These are phyloP conservation scores for Chesias legatella DNA, from an alignment of 2,888 invertebrate species.

Conservation along the genomic window DNA sequence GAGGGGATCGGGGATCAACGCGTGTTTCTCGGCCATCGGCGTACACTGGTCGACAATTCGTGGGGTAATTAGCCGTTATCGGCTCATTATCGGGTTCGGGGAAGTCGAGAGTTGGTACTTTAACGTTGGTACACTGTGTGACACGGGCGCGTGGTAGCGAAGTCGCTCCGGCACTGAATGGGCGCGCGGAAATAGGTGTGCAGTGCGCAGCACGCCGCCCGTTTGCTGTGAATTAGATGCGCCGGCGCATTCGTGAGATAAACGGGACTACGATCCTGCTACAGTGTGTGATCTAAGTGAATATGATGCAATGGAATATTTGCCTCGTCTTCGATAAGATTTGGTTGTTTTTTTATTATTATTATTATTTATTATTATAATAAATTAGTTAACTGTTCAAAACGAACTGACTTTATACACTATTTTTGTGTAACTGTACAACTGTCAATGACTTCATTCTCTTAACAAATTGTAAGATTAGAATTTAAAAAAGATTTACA, in stretches of 20 bases:
- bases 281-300: too few species aligned
- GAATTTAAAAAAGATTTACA: too few species aligned
- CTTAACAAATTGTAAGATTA: too few species aligned
- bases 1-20: constrained; percentile 56
- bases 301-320: too few species aligned
- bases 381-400: too few species aligned
- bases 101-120: constrained; percentile 32
- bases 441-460: too few species aligned
- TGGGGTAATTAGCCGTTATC: constrained; percentile 51
- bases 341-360: too few species aligned
- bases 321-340: too few species aligned
- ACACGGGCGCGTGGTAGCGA: constrained; percentile 45
- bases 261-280: constrained; percentile 15
- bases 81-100: constrained; percentile 58
- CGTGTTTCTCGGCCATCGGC: constrained; percentile 68
- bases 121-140: constrained; percentile 7
- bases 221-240: constrained; percentile 29
- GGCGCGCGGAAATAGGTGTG: constrained; percentile 37
- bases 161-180: constrained; percentile 41
- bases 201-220: constrained; percentile 31
- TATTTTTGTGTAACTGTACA: too few species aligned
- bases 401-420: too few species aligned
- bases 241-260: constrained; percentile 22
- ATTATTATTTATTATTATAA: too few species aligned
- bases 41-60: constrained; percentile 42